These are phyloP conservation scores for Semotilus atromaculatus DNA, from an alignment of 2,797 vertebrate species.

Conservation along the genomic window DNA sequence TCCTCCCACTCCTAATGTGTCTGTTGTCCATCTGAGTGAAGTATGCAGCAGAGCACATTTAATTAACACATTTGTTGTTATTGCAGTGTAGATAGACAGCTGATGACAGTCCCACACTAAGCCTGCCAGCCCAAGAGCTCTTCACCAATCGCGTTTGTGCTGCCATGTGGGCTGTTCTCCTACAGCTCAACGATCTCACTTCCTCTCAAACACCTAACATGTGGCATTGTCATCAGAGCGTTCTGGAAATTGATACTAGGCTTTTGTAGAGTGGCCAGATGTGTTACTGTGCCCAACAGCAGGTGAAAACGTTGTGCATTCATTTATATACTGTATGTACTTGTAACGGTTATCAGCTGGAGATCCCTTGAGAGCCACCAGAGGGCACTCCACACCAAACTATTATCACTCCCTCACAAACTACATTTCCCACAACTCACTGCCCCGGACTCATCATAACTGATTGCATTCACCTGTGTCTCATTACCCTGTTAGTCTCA, in stretches of 20 bases:
- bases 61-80: conserved; percentile 21
- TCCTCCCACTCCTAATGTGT: not conserved
- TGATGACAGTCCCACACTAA: conserved; percentile 1
- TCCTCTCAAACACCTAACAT: conserved; percentile 23
- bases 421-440: no score
- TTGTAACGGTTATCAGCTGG: no score
- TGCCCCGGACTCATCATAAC: no score
- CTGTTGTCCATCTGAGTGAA: conserved; percentile 23
- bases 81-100: conserved; percentile 16
- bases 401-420: no score
- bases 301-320: not conserved
- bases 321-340: not conserved
- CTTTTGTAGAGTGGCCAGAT: conserved; percentile 6
- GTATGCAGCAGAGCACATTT: conserved; percentile 12
- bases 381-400: no score
- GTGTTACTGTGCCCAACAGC: conserved; percentile 12
- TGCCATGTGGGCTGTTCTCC: conserved; percentile 19
- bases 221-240: not conserved
- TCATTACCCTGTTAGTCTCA: no score
- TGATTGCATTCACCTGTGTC: no score
- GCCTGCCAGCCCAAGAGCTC: conserved; percentile 26
- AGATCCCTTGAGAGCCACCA: no score
- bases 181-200: conserved; percentile 20
- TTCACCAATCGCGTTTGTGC: not conserved
- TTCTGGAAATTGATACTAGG: not conserved